Percentiles rank a stretch among this genome's conserved stretches.
These are phyloP conservation scores for Lepus townsendii DNA, from an alignment of 2,797 vertebrate species.

Conservation along the genomic window DNA sequence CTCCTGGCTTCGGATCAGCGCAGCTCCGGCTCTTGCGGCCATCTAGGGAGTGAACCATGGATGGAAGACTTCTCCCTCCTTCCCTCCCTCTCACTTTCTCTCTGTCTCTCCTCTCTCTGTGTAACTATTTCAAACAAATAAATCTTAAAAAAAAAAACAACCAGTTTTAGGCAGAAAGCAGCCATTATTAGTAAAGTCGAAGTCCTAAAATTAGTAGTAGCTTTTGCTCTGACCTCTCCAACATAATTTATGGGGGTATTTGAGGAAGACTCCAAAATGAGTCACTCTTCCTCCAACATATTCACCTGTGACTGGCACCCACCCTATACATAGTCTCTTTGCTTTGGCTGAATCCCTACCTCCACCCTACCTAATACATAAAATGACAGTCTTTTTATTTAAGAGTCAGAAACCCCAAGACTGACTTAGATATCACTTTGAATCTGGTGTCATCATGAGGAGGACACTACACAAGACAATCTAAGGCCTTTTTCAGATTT, in stretches of 20 bases:
- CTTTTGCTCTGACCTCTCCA: constrained; percentile 23
- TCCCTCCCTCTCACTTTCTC: too few species aligned
- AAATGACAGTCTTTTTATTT: constrained; percentile 17
- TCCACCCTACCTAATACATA: background rate
- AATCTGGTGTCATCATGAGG: background rate
- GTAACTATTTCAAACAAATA: too few species aligned
- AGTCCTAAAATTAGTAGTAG: background rate
- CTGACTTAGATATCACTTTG: constrained; percentile 22
- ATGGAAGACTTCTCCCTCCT: too few species aligned
- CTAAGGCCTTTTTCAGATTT: constrained; percentile 18
- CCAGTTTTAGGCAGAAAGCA: background rate
- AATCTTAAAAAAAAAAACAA: background rate
- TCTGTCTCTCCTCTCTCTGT: too few species aligned
- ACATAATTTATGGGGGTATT: background rate
- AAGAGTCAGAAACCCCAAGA: constrained; percentile 33
- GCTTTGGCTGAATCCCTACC: background rate
- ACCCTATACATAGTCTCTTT: background rate
- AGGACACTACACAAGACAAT: background rate
- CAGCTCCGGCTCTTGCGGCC: too few species aligned
- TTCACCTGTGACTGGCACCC: constrained; percentile 8
- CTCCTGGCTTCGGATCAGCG: too few species aligned
- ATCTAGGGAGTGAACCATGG: too few species aligned
- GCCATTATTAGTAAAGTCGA: background rate
- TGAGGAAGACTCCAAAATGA: constrained; percentile 8
- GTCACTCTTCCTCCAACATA: constrained; percentile 4